Evolutionary conservation across 2,113 vertebrate genomes (phyloP).

Genomic region (Alethe diademata): DNA sequence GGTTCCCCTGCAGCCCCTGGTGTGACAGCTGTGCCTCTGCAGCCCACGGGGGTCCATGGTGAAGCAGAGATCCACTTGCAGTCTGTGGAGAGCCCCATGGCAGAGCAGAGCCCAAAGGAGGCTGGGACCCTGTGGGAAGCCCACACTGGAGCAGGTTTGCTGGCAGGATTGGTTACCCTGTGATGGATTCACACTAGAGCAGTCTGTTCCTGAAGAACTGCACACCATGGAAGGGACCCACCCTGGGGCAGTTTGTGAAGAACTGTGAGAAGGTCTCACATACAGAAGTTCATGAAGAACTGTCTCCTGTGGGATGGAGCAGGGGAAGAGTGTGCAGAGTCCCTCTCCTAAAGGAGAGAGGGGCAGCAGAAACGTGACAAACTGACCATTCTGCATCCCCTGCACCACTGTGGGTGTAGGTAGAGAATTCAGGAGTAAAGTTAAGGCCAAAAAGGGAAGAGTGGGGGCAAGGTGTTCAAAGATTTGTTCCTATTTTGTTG

Average conservation of each 20-base stretch:
- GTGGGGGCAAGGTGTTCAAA: neutral
- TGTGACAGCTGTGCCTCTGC: neutral
- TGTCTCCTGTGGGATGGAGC: neutral
- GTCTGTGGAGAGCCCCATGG: accelerated
- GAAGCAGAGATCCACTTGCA: neutral
- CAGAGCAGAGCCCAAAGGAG: neutral
- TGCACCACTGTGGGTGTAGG: accelerated
- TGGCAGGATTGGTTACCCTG: neutral
- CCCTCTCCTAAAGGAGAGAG: neutral
- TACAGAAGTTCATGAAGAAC: neutral
- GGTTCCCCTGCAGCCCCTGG: accelerated
- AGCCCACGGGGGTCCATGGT: no score
- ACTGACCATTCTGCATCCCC: neutral
- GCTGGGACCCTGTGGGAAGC: neutral
- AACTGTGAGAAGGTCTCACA: neutral
- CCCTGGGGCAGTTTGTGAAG: neutral
- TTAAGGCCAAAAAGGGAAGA: neutral
- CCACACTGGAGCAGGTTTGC: neutral
- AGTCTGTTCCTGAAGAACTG: neutral
- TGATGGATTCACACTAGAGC: neutral
- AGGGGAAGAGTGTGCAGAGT: neutral
- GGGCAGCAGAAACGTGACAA: neutral
- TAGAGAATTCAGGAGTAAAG: neutral
- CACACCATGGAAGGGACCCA: neutral
- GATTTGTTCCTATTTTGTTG: neutral